Base-by-base conservation (phyloP, 2,113 vertebrate species). In the Callaeas wilsoni region DNA sequence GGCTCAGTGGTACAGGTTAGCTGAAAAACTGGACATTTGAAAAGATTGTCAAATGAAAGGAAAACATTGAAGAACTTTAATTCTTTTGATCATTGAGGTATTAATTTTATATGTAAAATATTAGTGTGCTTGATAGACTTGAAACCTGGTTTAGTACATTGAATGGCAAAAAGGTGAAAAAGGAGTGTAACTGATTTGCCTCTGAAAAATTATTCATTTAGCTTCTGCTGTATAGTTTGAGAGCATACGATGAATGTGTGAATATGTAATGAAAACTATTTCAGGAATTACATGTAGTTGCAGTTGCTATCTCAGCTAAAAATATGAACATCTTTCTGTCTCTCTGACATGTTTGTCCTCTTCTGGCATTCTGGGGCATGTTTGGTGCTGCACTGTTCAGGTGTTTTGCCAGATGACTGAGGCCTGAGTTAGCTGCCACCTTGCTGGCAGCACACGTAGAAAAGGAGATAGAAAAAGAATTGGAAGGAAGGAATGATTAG, bases 201-300 rank as follows among this genome's bases (percentile, higher is more conserved):
- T 10, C 6, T 47, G 39, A 41, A 65, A 92, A 91, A 42, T 30
- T 9, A 11, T 74, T 79, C 9, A 16, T 33, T n/a, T 63, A 42
- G 10, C 2, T 78, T 94, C 68, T 75, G 19, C 29, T 55, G 4
- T 52, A 30, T 4, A 30, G 7, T n/a, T 81, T 75, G 17, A 13
- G 11, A 0, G 0, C 62, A 53, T 35, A 37, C 0, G 0, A 80
- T 52, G 21, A 60, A 46, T 13, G 35, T 39, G 9, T 50, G 73
- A 74, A 59, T 22, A 33, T 49, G 39, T 53, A 29, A 7, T 50
- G 33, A 15, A 30, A 86, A 63, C 26, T 70, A 29, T 42, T 50
- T 71, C 39, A 62, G 30, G 84, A 89, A 55, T 50, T 7, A 2
- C 4, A 10, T 44, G 4, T 13, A 55, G 4, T 44, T 35, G 5